Conservation (phyloP, 2,888 invertebrate species). For the Brachynemurus nebulosus region DNA sequence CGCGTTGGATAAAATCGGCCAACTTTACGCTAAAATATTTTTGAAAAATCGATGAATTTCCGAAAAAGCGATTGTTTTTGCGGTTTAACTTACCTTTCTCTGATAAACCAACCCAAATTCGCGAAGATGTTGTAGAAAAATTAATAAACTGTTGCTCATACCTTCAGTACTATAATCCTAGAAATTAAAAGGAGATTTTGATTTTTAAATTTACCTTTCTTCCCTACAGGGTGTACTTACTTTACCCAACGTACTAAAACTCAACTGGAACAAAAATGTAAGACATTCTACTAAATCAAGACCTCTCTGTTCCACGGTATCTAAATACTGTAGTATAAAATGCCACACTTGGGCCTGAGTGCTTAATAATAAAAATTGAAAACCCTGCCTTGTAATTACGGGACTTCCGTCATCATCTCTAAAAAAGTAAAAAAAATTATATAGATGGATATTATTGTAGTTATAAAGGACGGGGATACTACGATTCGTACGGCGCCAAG, state of each 20-base stretch:
- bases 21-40: constrained; percentile 54
- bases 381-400: constrained; percentile 87
- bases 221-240: constrained; percentile 29
- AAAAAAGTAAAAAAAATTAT: constrained; percentile 20
- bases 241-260: constrained; percentile 87
- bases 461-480: no score
- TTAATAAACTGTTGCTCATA: constrained; percentile 72
- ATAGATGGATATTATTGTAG: neutral
- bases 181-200: constrained; percentile 22
- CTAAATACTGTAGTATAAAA: constrained; percentile 90
- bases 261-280: constrained; percentile 90
- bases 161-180: constrained; percentile 93
- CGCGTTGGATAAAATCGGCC: constrained; percentile 92
- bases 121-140: constrained; percentile 86
- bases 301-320: constrained; percentile 77
- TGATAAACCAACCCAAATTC: constrained; percentile 97
- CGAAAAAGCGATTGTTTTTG: neutral
- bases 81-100: constrained; percentile 51
- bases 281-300: constrained; percentile 83
- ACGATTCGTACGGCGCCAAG: no score
- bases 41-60: constrained; percentile 3
- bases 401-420: constrained; percentile 70
- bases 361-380: constrained; percentile 90
- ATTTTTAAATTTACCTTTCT: neutral
- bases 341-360: constrained; percentile 95